Percentiles rank a stretch among this genome's conserved stretches.
Evolutionary conservation across 2,113 vertebrate species (phyloP).

Genomic region (Melanotaenia duboulayi): DNA sequence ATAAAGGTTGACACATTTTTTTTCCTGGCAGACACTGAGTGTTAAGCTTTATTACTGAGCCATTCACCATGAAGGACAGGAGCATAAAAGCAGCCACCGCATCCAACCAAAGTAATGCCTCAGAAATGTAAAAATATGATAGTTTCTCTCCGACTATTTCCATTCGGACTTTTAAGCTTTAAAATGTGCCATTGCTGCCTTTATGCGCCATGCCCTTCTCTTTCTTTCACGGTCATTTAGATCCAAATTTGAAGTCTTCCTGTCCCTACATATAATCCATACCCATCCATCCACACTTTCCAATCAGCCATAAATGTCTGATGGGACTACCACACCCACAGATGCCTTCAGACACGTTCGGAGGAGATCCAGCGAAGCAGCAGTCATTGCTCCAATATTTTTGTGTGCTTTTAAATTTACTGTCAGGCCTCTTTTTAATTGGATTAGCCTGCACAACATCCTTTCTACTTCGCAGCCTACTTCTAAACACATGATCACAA

Average conservation of each 20-base stretch:
- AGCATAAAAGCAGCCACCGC: constrained; percentile 73
- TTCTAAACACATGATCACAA: constrained; percentile 33
- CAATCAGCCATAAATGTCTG: constrained; percentile 18
- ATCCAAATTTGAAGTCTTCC: constrained; percentile 50
- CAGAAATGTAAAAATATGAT: constrained; percentile 10
- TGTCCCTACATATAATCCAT: constrained; percentile 42
- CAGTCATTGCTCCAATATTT: constrained; percentile 23
- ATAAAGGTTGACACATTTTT: constrained; percentile 35
- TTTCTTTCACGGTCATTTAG: constrained; percentile 60
- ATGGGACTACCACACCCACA: constrained; percentile 11
- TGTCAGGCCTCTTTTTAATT: constrained; percentile 18
- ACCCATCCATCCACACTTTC: constrained; percentile 27
- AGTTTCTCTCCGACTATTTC: constrained; percentile 5
- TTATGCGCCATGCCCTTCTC: constrained; percentile 57
- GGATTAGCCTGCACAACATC: constrained; percentile 21
- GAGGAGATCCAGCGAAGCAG: constrained; percentile 34
- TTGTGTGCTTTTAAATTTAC: constrained; percentile 25
- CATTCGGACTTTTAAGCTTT: not conserved
- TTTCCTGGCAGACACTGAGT: constrained; percentile 76
- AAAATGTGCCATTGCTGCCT: constrained; percentile 69
- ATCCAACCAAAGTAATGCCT: constrained; percentile 21
- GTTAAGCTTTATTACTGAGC: constrained; percentile 68
- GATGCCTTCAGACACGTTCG: constrained; percentile 19
- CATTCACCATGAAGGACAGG: constrained; percentile 66
- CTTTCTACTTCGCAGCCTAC: constrained; percentile 29